Conservation (phyloP, 2,888 invertebrate genomes). For the Pammene aurita region DNA sequence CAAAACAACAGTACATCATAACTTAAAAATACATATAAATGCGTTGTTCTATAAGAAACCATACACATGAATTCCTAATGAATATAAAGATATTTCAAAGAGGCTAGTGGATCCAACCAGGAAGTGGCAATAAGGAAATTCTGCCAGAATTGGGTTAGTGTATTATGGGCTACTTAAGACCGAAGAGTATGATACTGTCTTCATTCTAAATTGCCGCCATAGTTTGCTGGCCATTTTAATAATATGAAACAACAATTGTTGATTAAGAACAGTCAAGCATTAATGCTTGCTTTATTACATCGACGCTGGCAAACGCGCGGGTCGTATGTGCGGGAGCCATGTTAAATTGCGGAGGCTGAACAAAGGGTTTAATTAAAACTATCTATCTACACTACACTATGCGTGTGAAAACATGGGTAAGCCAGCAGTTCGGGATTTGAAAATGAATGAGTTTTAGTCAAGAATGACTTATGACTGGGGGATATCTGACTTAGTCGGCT, state of each 20-base stretch:
- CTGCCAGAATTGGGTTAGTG: no score
- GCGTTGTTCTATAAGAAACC: no score
- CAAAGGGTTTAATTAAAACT: conserved; percentile 42
- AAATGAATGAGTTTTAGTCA: neutral
- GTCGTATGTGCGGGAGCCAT: conserved; percentile 28
- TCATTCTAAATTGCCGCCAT: no score
- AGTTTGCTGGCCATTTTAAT: neutral
- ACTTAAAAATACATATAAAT: no score
- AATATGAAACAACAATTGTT: neutral
- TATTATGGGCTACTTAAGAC: no score
- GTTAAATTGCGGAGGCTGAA: conserved; percentile 38
- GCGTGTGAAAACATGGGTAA: conserved; percentile 12
- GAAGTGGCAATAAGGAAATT: no score
- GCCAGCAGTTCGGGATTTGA: neutral
- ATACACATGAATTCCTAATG: no score
- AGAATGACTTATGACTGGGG: neutral
- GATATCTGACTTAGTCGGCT: no score
- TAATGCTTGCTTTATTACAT: conserved; percentile 21
- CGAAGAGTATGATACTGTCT: no score
- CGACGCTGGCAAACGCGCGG: conserved; percentile 7
- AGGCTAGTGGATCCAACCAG: no score
- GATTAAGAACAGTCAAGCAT: conserved; percentile 6
- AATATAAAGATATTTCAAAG: no score
- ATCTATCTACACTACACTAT: conserved; percentile 32
- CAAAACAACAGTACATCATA: no score